Percentiles rank a stretch among this genome's conserved stretches.
Evolutionary conservation across 2,888 invertebrate species (phyloP).

Genomic region (Campoletis raptor): DNA sequence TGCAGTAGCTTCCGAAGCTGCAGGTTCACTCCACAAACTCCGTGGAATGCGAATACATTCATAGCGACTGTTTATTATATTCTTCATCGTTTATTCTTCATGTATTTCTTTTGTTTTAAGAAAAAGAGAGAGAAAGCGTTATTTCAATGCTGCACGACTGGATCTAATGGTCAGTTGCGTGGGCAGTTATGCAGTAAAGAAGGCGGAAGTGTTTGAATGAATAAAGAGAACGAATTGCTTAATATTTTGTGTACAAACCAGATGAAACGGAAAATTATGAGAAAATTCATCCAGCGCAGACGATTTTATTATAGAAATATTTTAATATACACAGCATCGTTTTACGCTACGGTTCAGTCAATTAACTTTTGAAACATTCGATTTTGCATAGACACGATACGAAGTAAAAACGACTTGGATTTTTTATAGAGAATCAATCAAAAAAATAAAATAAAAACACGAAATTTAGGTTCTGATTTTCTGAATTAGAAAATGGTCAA

Average conservation of each 20-base stretch:
- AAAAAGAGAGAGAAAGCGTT: constrained; percentile 19
- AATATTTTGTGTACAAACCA: constrained; percentile 17
- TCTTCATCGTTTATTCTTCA: constrained; percentile 9
- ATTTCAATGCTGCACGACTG: background rate
- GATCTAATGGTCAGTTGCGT: constrained; percentile 1
- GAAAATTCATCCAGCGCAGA: constrained; percentile 20
- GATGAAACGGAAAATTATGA: constrained; percentile 63
- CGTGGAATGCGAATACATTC: constrained; percentile 78
- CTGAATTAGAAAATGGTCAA: background rate
- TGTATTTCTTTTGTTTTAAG: background rate
- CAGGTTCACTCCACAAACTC: constrained; percentile 70
- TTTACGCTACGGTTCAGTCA: background rate
- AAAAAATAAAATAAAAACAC: background rate
- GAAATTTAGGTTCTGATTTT: background rate
- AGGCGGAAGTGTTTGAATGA: constrained; percentile 53
- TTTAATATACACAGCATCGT: constrained; percentile 18
- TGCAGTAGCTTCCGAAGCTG: constrained; percentile 26
- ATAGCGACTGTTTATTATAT: constrained; percentile 66
- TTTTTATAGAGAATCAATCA: background rate
- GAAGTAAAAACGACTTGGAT: background rate
- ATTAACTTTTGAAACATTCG: background rate
- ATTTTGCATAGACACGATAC: background rate
- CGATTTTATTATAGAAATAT: constrained; percentile 31
- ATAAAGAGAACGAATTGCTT: background rate
- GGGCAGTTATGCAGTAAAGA: constrained; percentile 32